Conservation (phyloP, 2,888 invertebrate species). For the Stratiomys singularior region DNA sequence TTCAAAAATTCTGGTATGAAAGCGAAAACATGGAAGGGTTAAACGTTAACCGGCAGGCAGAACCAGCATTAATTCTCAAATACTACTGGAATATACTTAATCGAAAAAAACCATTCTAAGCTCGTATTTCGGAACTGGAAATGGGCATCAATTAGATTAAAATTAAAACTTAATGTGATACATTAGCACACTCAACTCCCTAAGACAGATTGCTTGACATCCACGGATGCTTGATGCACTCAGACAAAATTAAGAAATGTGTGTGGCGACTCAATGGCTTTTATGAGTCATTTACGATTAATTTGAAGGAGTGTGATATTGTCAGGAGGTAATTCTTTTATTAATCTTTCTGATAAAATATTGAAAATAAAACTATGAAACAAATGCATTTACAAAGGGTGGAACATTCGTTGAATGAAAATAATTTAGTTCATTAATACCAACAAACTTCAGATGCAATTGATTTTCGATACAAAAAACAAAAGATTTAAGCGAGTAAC, state of each 20-base stretch:
- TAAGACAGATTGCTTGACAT: neutral
- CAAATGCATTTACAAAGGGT: too few species aligned
- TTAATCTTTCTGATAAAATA: constrained; percentile 38
- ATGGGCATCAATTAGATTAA: constrained; percentile 29
- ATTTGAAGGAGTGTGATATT: neutral
- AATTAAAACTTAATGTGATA: constrained; percentile 28
- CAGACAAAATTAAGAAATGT: constrained; percentile 44
- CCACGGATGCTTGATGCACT: neutral
- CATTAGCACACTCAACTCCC: neutral
- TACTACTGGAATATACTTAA: too few species aligned
- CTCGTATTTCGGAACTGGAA: constrained; percentile 3
- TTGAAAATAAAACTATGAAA: too few species aligned
- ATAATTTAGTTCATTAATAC: too few species aligned
- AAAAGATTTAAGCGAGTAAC: too few species aligned
- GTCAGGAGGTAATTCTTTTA: constrained; percentile 45
- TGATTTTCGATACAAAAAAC: too few species aligned
- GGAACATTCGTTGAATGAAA: too few species aligned
- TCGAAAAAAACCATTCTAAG: neutral
- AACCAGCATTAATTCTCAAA: neutral
- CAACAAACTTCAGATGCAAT: too few species aligned
- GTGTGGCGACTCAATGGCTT: constrained; percentile 48
- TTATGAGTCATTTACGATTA: constrained; percentile 44
- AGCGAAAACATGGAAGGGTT: too few species aligned
- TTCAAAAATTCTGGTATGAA: too few species aligned
- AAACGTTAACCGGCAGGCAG: too few species aligned